phyloP scores from a whole-genome alignment of 1,140 invertebrate genomes.

The Scaptomyza montana region DNA sequence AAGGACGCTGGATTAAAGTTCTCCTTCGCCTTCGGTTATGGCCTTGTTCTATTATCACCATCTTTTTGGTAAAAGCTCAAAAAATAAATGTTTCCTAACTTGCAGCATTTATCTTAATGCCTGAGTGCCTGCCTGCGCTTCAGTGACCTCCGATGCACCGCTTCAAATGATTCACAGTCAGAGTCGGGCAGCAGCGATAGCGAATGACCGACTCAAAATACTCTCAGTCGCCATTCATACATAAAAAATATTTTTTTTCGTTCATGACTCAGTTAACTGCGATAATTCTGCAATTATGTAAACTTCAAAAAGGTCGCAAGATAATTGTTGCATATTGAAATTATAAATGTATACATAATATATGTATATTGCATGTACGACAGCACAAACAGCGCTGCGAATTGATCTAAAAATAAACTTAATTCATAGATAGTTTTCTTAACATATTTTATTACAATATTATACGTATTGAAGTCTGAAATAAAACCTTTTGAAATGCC shows the following conservation, averaged over 20 bases:
- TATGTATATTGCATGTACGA: too few species aligned
- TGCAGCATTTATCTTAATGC: conserved; percentile 54
- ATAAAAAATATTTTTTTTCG: not conserved
- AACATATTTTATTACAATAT: too few species aligned
- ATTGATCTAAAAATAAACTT: not conserved
- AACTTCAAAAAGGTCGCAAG: not conserved
- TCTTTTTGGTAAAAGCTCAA: conserved; percentile 23
- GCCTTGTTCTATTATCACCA: conserved; percentile 43
- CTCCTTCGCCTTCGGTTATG: conserved; percentile 13
- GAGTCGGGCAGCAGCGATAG: conserved; percentile 6
- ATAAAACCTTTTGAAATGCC: too few species aligned
- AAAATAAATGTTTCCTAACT: conserved; percentile 39
- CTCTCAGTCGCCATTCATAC: not conserved
- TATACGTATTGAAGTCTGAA: too few species aligned
- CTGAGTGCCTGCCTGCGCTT: not conserved
- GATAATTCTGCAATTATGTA: not conserved
- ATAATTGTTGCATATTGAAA: not conserved
- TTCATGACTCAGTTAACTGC: conserved; percentile 1
- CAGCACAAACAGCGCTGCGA: too few species aligned
- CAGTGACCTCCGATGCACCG: not conserved
- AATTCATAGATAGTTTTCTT: not conserved
- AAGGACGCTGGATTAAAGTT: conserved; percentile 48
- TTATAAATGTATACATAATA: too few species aligned
- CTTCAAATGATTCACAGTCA: conserved; percentile 10
- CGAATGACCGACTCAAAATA: too few species aligned